Evolutionary conservation across 2,888 invertebrate genomes (phyloP).

Genomic region (Trichacis sp.): DNA sequence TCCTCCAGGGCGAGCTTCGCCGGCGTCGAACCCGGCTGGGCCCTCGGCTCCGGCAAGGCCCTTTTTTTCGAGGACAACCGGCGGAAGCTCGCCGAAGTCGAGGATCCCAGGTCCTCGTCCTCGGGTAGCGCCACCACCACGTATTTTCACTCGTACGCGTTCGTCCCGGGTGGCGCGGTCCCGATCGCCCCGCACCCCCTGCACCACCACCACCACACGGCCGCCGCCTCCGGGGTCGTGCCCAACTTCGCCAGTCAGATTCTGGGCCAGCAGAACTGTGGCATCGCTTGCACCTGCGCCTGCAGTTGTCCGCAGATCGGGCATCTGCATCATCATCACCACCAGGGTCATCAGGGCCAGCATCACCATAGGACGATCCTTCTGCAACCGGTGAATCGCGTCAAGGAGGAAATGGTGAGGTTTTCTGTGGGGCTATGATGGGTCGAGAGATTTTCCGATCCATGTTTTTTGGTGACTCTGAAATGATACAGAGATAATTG

Average conservation of each 20-base stretch:
- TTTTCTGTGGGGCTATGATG: background rate
- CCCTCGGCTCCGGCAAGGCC: conserved; percentile 29
- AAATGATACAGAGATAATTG: background rate
- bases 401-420: conserved; percentile 68
- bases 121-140: conserved; percentile 63
- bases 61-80: conserved; percentile 46
- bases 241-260: conserved; percentile 36
- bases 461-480: background rate
- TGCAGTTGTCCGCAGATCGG: conserved; percentile 60
- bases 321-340: conserved; percentile 57
- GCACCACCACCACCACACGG: conserved; percentile 41
- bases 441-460: background rate
- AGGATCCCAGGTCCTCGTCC: conserved; percentile 56
- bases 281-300: conserved; percentile 60
- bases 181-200: conserved; percentile 64
- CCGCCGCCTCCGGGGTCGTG: conserved; percentile 30
- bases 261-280: conserved; percentile 57
- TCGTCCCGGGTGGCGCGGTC: conserved; percentile 68
- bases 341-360: conserved; percentile 51
- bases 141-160: conserved; percentile 69
- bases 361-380: conserved; percentile 62
- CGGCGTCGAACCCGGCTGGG: conserved; percentile 23
- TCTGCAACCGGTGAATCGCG: conserved; percentile 64
- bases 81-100: conserved; percentile 50
- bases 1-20: conserved; percentile 34